These are phyloP conservation scores for Spongia lamella DNA, from an alignment of 37 sponge, comb jelly and placozoan genomes.

Conservation along the genomic window DNA sequence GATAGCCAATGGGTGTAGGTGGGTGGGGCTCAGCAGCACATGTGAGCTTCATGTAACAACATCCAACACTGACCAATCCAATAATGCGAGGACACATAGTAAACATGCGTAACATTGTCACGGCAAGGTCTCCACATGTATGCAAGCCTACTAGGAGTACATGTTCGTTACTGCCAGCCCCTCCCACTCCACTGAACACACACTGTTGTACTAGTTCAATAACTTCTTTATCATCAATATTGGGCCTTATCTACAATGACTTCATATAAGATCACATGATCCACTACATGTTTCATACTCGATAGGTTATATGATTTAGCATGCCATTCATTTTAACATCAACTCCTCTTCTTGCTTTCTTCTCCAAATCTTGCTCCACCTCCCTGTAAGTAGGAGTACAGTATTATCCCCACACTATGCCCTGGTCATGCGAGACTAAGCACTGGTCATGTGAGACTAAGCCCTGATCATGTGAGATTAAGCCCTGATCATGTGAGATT, in stretches of 20 bases:
- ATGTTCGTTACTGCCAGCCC: no score
- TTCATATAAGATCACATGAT: background rate
- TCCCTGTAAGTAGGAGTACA: background rate
- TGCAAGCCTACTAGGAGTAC: slow-evolving; percentile 67
- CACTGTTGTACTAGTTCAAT: no score
- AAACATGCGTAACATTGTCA: slow-evolving; percentile 73
- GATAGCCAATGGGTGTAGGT: slow-evolving; percentile 37
- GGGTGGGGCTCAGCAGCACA: background rate
- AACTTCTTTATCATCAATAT: background rate
- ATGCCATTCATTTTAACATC: background rate
- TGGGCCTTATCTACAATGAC: background rate
- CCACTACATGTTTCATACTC: background rate
- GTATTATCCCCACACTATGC: background rate
- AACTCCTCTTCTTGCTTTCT: background rate
- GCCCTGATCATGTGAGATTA: background rate
- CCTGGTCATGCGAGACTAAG: no score
- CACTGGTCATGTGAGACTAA: no score
- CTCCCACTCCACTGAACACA: no score
- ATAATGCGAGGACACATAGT: slow-evolving; percentile 15
- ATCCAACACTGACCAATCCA: slow-evolving; percentile 71
- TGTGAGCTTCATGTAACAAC: slow-evolving; percentile 85
- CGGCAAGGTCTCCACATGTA: slow-evolving; percentile 75
- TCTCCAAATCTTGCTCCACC: slow-evolving; percentile 10
- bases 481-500: background rate
- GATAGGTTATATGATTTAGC: background rate